Base-by-base conservation (phyloP, 2,113 vertebrate species). In the mouse (Mus musculus) region DNA sequence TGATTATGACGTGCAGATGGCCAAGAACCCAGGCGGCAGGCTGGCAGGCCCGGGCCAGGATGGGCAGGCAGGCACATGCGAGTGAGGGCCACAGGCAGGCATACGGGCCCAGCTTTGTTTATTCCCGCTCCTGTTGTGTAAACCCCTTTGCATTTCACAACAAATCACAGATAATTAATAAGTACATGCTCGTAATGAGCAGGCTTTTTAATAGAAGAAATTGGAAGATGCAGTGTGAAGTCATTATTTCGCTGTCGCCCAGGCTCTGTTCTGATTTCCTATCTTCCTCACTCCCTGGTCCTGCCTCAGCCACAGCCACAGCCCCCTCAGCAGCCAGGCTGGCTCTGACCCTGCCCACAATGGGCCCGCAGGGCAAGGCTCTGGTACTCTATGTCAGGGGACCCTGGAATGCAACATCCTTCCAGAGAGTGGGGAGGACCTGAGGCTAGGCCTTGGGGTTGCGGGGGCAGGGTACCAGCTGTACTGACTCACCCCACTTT, bases 151-250 rank as follows among this genome's bases (percentile, higher is more conserved):
- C 96, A 96, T 98, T 98, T 98, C 98, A 98, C 98, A 98, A 98
- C 98, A 98, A 98, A 98, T 98, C 98, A 98, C 97, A 97, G 98
- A 98, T 98, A 98, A 98, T 98, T 98, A 98, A 98, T 98, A 98
- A 98, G 97, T 98, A 97, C 98, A 97, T 97, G 98, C 98, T 95
- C 75, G 75, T 98, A 98, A 98, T 98, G 97, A 98, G 97, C 97
- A 96, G 98, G 97, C 97, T 98, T 98, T 98, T 98, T 98, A 98
- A 98, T 97, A 98, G 95, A 98, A 98, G 97, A 98, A 98, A 98
- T 98, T 98, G 98, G 98, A 98, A 98, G 97, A 97, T 97, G 96
- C 94, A 24, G 95, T 7, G 5, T 93, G 42, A 8, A 87, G 96
- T 96, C 89, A 89, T 97, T 95, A 96, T 96, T 96, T 89, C 89